These are phyloP conservation scores for Agrilus planipennis DNA, from an alignment of 1,140 invertebrate species.

Conservation along the genomic window DNA sequence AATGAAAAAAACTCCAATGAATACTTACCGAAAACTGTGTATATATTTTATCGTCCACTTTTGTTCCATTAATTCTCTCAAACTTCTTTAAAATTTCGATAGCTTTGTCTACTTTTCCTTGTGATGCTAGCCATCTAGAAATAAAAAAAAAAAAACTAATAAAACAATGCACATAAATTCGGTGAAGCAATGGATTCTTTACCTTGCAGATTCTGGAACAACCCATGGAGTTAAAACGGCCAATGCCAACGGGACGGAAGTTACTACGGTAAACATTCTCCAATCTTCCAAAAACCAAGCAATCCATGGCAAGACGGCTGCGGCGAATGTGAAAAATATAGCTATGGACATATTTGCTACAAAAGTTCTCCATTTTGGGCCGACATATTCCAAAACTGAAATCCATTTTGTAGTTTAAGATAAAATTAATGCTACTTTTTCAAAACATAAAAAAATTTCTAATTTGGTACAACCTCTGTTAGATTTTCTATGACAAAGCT, in stretches of 20 bases:
- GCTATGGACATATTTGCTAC: slow-evolving; percentile 85
- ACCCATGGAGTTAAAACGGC: slow-evolving; percentile 57
- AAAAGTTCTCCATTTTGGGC: slow-evolving; percentile 75
- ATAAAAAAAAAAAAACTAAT: slow-evolving; percentile 11
- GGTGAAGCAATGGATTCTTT: neutral
- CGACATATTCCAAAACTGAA: slow-evolving; percentile 75
- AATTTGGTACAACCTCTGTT: no score
- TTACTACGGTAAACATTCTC: slow-evolving; percentile 57
- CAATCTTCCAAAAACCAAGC: slow-evolving; percentile 65
- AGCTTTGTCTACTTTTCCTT: slow-evolving; percentile 66
- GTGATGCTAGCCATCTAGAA: slow-evolving; percentile 67
- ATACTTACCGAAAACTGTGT: slow-evolving; percentile 51
- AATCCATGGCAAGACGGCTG: slow-evolving; percentile 68
- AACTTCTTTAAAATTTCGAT: slow-evolving; percentile 65
- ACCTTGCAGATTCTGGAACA: slow-evolving; percentile 71
- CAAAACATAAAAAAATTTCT: no score
- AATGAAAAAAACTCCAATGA: slow-evolving; percentile 2
- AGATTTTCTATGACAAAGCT: no score
- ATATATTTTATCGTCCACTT: slow-evolving; percentile 59
- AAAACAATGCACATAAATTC: neutral
- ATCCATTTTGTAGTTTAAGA: slow-evolving; percentile 14
- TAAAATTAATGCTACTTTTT: no score
- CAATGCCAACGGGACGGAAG: slow-evolving; percentile 60
- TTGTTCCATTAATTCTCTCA: slow-evolving; percentile 62
- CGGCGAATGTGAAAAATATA: slow-evolving; percentile 72